phyloP scores from a whole-genome alignment of 2,113 vertebrate species.

The Hymenochirus boettgeri region DNA sequence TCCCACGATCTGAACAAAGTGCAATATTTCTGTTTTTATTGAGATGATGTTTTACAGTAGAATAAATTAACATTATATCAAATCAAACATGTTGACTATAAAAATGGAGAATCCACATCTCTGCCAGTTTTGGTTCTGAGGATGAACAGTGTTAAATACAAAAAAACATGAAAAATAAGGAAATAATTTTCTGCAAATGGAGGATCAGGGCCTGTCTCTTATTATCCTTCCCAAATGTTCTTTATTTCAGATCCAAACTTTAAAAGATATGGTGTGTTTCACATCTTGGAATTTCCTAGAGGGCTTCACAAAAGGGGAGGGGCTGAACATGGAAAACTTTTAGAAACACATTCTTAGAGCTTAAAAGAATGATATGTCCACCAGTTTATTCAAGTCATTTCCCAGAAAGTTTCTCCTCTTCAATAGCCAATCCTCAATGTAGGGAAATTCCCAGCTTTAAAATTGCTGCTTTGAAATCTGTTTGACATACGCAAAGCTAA shows the following conservation, averaged over 20 bases:
- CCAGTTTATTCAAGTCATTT: conserved; percentile 8
- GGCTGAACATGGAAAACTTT: neutral
- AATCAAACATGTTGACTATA: too few species aligned
- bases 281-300: neutral
- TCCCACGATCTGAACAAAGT: too few species aligned
- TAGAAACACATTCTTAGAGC: neutral
- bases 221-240: conserved; percentile 7
- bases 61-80: too few species aligned
- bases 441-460: conserved; percentile 32
- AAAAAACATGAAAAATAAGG: neutral
- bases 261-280: neutral
- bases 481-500: conserved; percentile 1
- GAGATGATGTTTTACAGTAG: too few species aligned
- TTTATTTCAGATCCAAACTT: neutral
- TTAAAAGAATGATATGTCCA: neutral
- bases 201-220: neutral
- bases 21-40: too few species aligned
- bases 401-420: conserved; percentile 11
- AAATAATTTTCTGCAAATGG: neutral
- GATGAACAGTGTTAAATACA: neutral
- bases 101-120: too few species aligned
- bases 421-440: neutral
- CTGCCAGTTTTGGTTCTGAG: too few species aligned
- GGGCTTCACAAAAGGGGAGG: neutral
- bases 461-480: neutral